phyloP scores from a whole-genome alignment of 2,113 vertebrate genomes.

The Nannospalax galili region DNA sequence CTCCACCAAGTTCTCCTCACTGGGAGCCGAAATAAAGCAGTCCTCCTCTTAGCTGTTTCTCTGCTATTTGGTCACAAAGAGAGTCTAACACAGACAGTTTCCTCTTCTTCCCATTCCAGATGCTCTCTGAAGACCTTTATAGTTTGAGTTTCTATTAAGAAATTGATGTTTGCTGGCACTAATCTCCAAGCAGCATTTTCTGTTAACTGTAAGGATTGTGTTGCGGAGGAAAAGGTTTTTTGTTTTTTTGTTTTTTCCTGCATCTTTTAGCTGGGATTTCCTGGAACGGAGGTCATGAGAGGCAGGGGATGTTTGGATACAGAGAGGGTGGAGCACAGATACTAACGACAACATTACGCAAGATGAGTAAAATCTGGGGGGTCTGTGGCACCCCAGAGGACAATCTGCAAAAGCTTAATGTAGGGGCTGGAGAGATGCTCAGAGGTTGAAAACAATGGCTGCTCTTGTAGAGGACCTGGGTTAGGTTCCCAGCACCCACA shows the following conservation, averaged over 20 bases:
- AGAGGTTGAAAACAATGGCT: no score
- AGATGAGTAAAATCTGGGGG: no score
- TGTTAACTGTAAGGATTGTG: background rate
- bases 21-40: background rate
- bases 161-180: constrained; percentile 28
- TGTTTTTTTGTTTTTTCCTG: background rate
- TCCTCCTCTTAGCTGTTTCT: no score
- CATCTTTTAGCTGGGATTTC: background rate
- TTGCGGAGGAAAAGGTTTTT: background rate
- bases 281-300: background rate
- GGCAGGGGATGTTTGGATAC: background rate
- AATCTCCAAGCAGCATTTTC: background rate
- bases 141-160: background rate
- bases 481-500: no score
- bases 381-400: background rate
- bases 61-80: background rate
- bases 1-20: background rate
- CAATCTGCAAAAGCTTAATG: background rate
- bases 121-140: background rate
- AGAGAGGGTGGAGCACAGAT: no score
- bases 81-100: background rate
- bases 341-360: no score
- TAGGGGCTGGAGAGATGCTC: no score
- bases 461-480: no score
- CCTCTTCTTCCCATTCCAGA: background rate